Percentiles rank a stretch among this genome's conserved stretches.
phyloP scores from a whole-genome alignment of 2,797 vertebrate species.

The Alauda arvensis region DNA sequence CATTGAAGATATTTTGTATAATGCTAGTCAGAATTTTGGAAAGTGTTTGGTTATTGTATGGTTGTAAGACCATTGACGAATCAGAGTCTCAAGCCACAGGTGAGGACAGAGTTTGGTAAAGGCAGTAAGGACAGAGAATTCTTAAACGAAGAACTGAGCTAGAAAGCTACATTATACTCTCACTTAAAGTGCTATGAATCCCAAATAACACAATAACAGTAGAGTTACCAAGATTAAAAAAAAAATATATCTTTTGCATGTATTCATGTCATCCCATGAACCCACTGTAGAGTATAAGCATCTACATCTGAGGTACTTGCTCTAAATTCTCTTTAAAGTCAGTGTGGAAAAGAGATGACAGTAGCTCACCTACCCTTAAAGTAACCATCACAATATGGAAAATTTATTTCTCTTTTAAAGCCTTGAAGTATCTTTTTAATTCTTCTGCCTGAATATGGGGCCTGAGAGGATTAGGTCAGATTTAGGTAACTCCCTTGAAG shows the following conservation, averaged over 20 bases:
- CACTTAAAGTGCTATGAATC: neutral
- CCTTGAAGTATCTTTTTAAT: neutral
- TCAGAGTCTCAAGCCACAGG: neutral
- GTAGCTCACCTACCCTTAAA: neutral
- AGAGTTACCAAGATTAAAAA: neutral
- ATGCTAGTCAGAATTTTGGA: neutral
- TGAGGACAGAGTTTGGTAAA: neutral
- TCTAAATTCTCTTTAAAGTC: neutral
- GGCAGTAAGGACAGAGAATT: neutral
- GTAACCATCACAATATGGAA: neutral
- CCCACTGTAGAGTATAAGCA: neutral
- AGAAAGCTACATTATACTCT: neutral
- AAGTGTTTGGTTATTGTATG: neutral
- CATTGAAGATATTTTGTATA: neutral
- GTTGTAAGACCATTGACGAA: neutral
- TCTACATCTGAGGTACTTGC: neutral
- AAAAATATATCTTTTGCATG: neutral
- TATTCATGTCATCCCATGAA: neutral
- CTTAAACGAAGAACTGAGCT: neutral
- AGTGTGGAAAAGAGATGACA: neutral
- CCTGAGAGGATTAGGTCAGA: slow-evolving; percentile 11
- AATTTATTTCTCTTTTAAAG: neutral
- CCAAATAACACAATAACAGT: neutral
- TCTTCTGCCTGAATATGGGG: neutral
- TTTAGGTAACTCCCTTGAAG: neutral